Evolutionary conservation across 2,113 vertebrate genomes (phyloP).

Genomic region (Calidris pugnax): DNA sequence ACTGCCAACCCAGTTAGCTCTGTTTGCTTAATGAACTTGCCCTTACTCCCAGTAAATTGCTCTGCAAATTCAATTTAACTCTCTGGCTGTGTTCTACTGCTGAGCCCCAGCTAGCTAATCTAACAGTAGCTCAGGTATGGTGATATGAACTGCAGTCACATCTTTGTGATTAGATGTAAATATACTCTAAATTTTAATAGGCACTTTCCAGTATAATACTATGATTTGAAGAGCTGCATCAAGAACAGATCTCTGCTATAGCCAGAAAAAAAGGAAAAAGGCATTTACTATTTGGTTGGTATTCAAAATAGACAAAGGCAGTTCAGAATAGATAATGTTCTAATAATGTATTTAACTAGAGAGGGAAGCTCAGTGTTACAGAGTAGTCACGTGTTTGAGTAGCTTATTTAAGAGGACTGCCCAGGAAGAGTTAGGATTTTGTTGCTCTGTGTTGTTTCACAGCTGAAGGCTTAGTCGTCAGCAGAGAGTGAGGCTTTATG

Average conservation of each 20-base stretch:
- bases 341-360: not conserved
- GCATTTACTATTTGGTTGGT: not conserved
- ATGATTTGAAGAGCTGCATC: not conserved
- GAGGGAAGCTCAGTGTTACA: not conserved
- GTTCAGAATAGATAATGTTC: not conserved
- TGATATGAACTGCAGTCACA: not conserved
- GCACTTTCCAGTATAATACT: not conserved
- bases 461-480: not conserved
- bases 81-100: not conserved
- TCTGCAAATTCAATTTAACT: conserved; percentile 25
- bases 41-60: not conserved
- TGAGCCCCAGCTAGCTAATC: not conserved
- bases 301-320: not conserved
- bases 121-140: not conserved
- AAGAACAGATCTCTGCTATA: not conserved
- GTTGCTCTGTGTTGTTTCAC: not conserved
- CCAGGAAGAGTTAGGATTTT: not conserved
- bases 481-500: not conserved
- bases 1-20: conserved; percentile 11
- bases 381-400: not conserved
- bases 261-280: not conserved
- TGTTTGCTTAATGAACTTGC: conserved; percentile 45
- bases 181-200: not conserved
- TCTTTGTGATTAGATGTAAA: not conserved
- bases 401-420: not conserved